Base-by-base conservation (phyloP, 2,888 invertebrate genomes). In the Drosophila buzzatii region DNA sequence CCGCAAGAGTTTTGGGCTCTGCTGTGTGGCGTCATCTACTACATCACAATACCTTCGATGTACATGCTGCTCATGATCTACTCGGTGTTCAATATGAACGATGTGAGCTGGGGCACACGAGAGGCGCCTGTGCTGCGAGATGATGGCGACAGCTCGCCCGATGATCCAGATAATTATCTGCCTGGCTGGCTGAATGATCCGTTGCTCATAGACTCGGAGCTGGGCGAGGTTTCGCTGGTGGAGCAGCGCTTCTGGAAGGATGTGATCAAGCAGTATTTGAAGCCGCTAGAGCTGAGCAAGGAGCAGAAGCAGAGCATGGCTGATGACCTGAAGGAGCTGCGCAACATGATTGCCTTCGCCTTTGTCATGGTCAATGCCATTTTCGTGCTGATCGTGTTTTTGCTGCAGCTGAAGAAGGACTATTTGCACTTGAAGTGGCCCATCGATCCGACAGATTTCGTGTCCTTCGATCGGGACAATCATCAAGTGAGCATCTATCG, bases 91-190 rank as follows among this genome's bases (percentile, higher is more conserved):
- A 99, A 99, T 92, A 94, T 99, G 93, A 97, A 99, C 92, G 97
- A 98, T 89, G 97, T 99, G 5, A 96, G 97, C 2, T 99, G 99
- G 99, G 99, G 99, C 7, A 99, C 99, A 0, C 94, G 99, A 70
- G 99, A 98, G 92, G 96, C 95, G 55, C 94, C 94, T 0, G 93
- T 89, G 16, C 69, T 83, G 0, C 68, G 75, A 9, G 80, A 82
- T 7, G 76, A 79, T 37, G 82, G 49, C 18, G 55, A 66, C 7
- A 66, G 55, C 0, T n/a, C 62, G 6, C 14, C 51, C 0, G 58
- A 76, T 8, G 67, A 76, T 20, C 58, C 72, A 0, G 79, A 85
- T 2, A 82, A 87, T 31, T 89, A 85, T 45, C 75, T 92, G 18
- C 92, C 93, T 0, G 92, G 93, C 4, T 97, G 97, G 97, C 93